These are phyloP conservation scores for Phallusia fumigata DNA, from an alignment of 23 tunicate species.

Conservation along the genomic window DNA sequence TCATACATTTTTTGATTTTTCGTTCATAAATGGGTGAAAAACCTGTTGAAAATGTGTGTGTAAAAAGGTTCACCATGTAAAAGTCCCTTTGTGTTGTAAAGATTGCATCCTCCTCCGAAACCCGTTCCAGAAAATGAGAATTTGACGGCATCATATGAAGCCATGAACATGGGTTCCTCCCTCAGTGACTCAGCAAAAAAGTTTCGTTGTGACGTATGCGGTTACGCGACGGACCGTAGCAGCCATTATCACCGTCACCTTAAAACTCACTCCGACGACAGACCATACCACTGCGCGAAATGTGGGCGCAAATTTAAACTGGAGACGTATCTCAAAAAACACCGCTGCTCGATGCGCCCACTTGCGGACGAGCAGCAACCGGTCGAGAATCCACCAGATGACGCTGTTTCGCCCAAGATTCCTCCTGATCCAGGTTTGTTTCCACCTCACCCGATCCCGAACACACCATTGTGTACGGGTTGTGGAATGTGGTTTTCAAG, in stretches of 20 bases:
- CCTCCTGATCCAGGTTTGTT: neutral
- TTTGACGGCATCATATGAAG: neutral
- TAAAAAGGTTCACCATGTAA: too few relatives aligned
- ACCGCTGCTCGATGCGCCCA: conserved; percentile 46
- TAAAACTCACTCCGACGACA: conserved; percentile 42
- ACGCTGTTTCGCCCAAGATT: neutral
- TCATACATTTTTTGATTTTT: too few relatives aligned
- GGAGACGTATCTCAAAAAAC: conserved; percentile 48
- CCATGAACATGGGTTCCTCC: neutral
- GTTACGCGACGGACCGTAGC: conserved; percentile 77
- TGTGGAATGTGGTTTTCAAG: conserved; percentile 16
- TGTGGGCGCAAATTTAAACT: conserved; percentile 71
- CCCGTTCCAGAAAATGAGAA: neutral
- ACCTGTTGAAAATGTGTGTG: too few relatives aligned
- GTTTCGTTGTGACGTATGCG: conserved; percentile 56
- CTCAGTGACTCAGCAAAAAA: conserved; percentile 21
- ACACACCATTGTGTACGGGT: conserved; percentile 4
- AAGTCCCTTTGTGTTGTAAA: neutral
- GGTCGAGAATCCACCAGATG: neutral
- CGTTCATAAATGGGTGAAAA: too few relatives aligned
- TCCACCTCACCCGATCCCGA: neutral
- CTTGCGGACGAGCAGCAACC: neutral
- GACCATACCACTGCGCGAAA: conserved; percentile 46
- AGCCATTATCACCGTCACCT: conserved; percentile 66
- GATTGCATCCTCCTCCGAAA: neutral